Conservation (phyloP, 2,113 vertebrate genomes). For the Lota lota region DNA sequence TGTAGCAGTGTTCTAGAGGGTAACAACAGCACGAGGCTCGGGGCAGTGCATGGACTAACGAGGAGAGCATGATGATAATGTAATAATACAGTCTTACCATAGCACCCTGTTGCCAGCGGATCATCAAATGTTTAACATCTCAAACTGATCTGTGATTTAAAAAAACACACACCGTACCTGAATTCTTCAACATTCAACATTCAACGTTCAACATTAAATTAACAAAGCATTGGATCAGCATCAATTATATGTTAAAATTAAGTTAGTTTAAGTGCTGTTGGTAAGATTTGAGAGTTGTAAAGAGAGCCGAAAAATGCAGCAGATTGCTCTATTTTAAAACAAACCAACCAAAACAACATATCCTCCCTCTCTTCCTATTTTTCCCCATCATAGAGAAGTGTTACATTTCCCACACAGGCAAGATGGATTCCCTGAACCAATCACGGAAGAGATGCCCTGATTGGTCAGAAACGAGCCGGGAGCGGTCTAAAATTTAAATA, state of each 20-base stretch:
- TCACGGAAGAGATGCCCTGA: too few relatives aligned
- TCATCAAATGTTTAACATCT: conserved; percentile 97
- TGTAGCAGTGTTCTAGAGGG: too few relatives aligned
- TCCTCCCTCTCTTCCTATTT: too few relatives aligned
- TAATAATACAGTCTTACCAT: conserved; percentile 67
- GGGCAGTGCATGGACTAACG: conserved; percentile 87
- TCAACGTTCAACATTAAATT: conserved; percentile 28
- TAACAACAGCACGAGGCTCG: conserved; percentile 84
- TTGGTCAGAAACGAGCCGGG: too few relatives aligned
- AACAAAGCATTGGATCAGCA: too few relatives aligned
- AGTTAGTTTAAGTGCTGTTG: too few relatives aligned
- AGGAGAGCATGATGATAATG: conserved; percentile 91
- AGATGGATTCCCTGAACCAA: too few relatives aligned
- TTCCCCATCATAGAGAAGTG: too few relatives aligned
- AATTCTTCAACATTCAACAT: conserved; percentile 32
- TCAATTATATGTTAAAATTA: too few relatives aligned
- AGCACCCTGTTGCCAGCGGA: conserved; percentile 95
- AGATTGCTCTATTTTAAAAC: conserved; percentile 90
- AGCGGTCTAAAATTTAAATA: too few relatives aligned
- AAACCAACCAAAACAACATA: conserved; percentile 91
- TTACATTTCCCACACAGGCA: too few relatives aligned
- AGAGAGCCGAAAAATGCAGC: conserved; percentile 48
- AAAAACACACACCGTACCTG: conserved; percentile 48
- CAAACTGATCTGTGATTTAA: conserved; percentile 95
- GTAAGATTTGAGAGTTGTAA: too few relatives aligned